Evolutionary conservation across 2,888 invertebrate species (phyloP), one percentile per base, ranked within the genome.

Genomic region (Drosophila demipolita): DNA sequence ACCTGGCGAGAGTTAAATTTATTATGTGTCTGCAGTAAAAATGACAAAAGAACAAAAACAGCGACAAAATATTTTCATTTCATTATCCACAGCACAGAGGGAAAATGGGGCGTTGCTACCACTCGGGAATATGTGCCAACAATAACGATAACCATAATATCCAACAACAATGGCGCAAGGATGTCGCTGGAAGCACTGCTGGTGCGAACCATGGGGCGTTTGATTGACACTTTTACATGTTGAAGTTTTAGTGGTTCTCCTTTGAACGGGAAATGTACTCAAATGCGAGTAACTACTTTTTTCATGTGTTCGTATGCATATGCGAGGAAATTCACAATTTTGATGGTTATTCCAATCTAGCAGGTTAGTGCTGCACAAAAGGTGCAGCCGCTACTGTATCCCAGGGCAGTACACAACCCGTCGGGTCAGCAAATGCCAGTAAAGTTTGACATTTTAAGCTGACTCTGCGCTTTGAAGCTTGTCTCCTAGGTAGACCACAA

Each of bases 121-220:
- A 15, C 23, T 11, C 1, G 11, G 42, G 12, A 20, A 59, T 67
- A 48, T 53, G 52, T 33, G 60, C 36, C 58, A 70, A 65, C 59
- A 76, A 76, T 66, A 61, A 66, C 48, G 49, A 64, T 80, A 65
- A 66, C 68, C 61, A 80, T 58, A 72, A 65, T 60, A 48, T 26
- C 52, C 52, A 60, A 36, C 52, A 61, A 32, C 48, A 55, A 54
- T 38, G 60, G 20, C 23, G 17, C 11, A 12, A 20, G 45, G 12
- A 45, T 20, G 45, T 11, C 63, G 26, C 49, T 58, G 49, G 55
- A 59, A 45, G 33, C 36, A 23, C 20, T 20, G 54, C 35, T 5
- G 7, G 6, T 6, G 11, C 52, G 9, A 11, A 17, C n/a, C 12
- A 53, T n/a, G 23, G 49, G 12, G 15, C 35, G 40, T 33, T 54